These are phyloP conservation scores for Microtus ochrogaster DNA, from an alignment of 2,113 vertebrate genomes.

Conservation along the genomic window DNA sequence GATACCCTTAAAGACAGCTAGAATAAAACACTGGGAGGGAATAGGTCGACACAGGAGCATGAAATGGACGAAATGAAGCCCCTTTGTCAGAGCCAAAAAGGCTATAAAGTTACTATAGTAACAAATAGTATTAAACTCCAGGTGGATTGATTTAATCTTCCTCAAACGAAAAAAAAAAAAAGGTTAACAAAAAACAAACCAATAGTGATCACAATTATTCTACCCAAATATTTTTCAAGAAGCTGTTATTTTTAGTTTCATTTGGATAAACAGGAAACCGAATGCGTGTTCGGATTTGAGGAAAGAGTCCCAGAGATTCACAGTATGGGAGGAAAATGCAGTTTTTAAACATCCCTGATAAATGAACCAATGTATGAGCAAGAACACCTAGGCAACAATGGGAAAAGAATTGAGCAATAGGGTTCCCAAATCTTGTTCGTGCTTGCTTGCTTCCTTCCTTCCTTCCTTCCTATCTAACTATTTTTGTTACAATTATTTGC, in stretches of 20 bases:
- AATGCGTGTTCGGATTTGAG: slow-evolving; percentile 40
- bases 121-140: slow-evolving; percentile 91
- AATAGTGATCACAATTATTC: slow-evolving; percentile 85
- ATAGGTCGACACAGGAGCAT: slow-evolving; percentile 90
- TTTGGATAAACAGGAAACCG: slow-evolving; percentile 51
- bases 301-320: slow-evolving; percentile 39
- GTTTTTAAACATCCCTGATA: slow-evolving; percentile 3
- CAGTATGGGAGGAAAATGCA: slow-evolving; percentile 36
- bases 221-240: slow-evolving; percentile 83
- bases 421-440: background rate
- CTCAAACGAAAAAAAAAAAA: slow-evolving; percentile 85
- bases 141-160: slow-evolving; percentile 92
- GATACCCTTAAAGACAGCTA: slow-evolving; percentile 90
- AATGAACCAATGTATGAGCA: background rate
- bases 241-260: slow-evolving; percentile 81
- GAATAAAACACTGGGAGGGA: slow-evolving; percentile 91
- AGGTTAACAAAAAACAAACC: slow-evolving; percentile 88
- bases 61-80: slow-evolving; percentile 92
- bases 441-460: background rate
- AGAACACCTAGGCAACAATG: slow-evolving; percentile 62
- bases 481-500: background rate
- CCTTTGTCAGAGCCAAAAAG: slow-evolving; percentile 92
- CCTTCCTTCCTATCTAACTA: background rate
- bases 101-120: slow-evolving; percentile 95
- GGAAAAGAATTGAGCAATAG: slow-evolving; percentile 24